Evolutionary conservation across 2,797 vertebrate species (phyloP), one percentile per base, ranked within the genome.

Genomic region (Thalassophryne amazonica): DNA sequence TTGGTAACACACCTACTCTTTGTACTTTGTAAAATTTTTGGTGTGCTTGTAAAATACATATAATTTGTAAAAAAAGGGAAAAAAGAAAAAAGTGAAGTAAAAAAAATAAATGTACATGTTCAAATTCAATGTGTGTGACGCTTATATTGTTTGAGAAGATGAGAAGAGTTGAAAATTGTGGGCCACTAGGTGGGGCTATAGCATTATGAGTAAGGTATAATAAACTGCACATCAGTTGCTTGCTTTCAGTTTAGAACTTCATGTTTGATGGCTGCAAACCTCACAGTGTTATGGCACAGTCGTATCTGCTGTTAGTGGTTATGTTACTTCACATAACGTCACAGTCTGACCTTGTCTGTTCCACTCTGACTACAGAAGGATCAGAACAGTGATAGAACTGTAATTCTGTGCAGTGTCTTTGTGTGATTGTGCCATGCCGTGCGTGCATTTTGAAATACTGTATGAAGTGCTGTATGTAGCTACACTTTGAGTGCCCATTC

Each of bases 81-180:
- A 52, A 10, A 48, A 42, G 67, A 73, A 73, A 70, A 73, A 73
- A 59, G 19, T 64, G 14, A 45, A 17, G 8, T 20, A 36, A 61
- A 22, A n/a, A 22, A 53, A 83, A 78, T 78, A 84, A 85, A 87
- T 72, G 64, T 61, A 72, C 35, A 49, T 80, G 81, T 85, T 70
- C 22, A 58, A 35, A 74, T 60, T 65, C 7, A 39, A 38, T 1
- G 13, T 8, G 20, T 55, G 56, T 51, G 19, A 12, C 2, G 5
- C 14, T 28, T 72, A 19, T 35, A 52, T 73, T 1, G 51, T 68
- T 60, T 54, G 6, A 36, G 5, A 13, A 2, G 9, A 14, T 23
- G 21, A 22, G 3, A 17, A 12, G 33, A 14, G 28, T 29, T 52
- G 6, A 27, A 37, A 1, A 13, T 17, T 30, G 4, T 25, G 15